These are phyloP conservation scores for Lepus oiostolus DNA, from an alignment of 2,797 vertebrate species.

Conservation along the genomic window DNA sequence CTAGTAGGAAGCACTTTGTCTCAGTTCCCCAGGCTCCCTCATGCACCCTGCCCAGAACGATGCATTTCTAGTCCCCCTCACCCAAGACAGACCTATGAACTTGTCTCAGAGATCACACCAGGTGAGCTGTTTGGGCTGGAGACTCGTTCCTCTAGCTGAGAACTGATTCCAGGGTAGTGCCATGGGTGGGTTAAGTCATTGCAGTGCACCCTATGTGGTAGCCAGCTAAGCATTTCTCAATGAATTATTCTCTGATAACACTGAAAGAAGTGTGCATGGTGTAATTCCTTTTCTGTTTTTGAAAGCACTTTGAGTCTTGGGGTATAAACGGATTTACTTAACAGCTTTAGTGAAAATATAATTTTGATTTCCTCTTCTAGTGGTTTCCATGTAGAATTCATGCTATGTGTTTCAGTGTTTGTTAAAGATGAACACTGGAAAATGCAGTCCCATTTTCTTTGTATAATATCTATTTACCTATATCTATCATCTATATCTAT, in stretches of 20 bases:
- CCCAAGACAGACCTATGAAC: not conserved
- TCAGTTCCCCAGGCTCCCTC: not conserved
- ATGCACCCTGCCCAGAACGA: not conserved
- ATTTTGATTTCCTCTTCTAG: conserved; percentile 26
- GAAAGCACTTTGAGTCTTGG: not conserved
- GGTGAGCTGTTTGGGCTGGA: not conserved
- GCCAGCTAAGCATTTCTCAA: not conserved
- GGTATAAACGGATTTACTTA: not conserved
- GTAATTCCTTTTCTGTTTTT: not conserved
- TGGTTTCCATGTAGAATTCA: not conserved
- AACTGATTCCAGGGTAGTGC: not conserved
- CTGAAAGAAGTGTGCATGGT: not conserved
- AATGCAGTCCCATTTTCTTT: not conserved
- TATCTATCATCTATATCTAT: no score
- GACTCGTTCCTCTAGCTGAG: not conserved
- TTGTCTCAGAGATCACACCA: not conserved
- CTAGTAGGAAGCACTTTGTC: not conserved
- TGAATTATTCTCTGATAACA: not conserved
- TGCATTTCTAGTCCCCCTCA: not conserved
- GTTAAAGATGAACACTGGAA: not conserved
- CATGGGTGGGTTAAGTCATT: not conserved
- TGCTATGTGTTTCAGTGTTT: not conserved
- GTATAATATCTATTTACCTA: not conserved
- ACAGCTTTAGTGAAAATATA: not conserved
- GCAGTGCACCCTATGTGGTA: not conserved